These are phyloP conservation scores for Cichlasoma orientale DNA, from an alignment of 2,797 vertebrate species.

Conservation along the genomic window DNA sequence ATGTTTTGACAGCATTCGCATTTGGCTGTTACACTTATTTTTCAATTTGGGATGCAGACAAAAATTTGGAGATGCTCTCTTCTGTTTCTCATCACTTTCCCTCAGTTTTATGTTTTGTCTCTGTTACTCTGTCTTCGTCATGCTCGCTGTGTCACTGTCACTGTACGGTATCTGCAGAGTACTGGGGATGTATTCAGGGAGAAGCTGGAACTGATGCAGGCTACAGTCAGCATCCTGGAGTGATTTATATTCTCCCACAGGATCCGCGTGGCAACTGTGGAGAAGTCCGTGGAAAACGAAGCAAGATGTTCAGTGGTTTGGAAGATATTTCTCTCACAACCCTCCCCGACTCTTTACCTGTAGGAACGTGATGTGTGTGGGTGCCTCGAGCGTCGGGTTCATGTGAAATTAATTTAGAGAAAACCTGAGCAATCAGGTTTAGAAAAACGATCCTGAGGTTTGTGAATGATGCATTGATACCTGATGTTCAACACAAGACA, in stretches of 20 bases:
- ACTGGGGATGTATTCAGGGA: too few relatives aligned
- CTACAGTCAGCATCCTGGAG: too few relatives aligned
- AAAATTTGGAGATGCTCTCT: neutral
- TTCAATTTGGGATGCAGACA: neutral
- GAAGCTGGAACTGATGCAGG: too few relatives aligned
- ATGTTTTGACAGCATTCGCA: neutral
- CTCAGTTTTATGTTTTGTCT: neutral
- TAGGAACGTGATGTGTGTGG: too few relatives aligned
- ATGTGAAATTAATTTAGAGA: neutral
- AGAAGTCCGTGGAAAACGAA: neutral
- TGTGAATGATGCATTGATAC: neutral
- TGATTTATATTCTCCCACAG: conserved; percentile 1
- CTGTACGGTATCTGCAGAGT: neutral
- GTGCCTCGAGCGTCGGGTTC: neutral
- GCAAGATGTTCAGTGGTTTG: neutral
- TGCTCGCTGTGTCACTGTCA: neutral
- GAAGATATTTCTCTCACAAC: neutral
- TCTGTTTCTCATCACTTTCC: neutral
- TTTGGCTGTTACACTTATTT: neutral
- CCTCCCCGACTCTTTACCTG: neutral
- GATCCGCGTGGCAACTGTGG: neutral
- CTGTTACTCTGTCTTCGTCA: neutral
- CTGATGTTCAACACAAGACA: neutral
- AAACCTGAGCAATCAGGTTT: rapidly evolving
- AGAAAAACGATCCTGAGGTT: neutral